phyloP scores from a whole-genome alignment of 2,888 invertebrate genomes.

The Drosophila mimetica region DNA sequence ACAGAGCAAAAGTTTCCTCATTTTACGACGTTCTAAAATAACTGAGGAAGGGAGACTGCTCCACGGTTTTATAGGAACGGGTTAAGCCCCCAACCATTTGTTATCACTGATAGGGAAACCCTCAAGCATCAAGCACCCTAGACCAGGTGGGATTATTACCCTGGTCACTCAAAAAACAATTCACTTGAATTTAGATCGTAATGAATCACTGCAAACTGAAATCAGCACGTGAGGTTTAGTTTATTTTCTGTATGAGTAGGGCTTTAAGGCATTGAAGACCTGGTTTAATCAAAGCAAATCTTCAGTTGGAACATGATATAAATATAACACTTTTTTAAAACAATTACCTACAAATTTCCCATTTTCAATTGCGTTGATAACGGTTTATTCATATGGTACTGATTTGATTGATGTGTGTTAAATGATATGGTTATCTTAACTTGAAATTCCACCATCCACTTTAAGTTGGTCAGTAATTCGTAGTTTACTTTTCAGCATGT shows the following conservation, averaged over 20 bases:
- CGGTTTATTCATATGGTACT: neutral
- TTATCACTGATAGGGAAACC: conserved; percentile 18
- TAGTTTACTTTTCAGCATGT: neutral
- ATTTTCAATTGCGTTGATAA: neutral
- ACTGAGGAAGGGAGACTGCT: neutral
- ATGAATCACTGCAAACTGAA: neutral
- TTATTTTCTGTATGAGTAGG: neutral
- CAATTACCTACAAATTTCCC: neutral
- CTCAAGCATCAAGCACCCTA: conserved; percentile 8
- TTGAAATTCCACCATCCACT: neutral
- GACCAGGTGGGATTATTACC: conserved; percentile 17
- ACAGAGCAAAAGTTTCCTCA: conserved; percentile 50
- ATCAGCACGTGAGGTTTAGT: neutral
- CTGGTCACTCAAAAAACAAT: conserved; percentile 7
- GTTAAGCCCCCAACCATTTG: neutral
- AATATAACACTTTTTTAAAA: neutral
- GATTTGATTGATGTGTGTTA: neutral
- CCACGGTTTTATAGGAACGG: conserved; percentile 11
- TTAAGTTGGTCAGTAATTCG: neutral
- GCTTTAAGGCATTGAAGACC: neutral
- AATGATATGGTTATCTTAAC: neutral
- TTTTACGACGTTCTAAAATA: conserved; percentile 8
- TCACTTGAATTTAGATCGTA: neutral
- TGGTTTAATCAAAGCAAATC: neutral
- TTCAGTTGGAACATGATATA: neutral